phyloP scores from a whole-genome alignment of 2,888 invertebrate genomes.

The Conchocele bisecta region DNA sequence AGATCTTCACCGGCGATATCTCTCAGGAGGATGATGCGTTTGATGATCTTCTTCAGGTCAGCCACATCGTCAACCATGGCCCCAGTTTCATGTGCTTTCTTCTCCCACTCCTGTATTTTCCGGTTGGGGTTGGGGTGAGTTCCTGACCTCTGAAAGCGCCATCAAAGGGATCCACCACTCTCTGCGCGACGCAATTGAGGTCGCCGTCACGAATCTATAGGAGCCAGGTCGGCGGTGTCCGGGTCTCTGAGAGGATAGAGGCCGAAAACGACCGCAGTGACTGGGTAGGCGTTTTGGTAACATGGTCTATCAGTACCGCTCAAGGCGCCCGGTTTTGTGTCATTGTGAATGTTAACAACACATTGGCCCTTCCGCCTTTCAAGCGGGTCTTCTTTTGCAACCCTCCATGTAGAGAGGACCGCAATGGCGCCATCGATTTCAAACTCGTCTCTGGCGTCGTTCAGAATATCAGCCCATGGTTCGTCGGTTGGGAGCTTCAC shows the following conservation, averaged over 20 bases:
- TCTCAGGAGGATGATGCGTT: neutral
- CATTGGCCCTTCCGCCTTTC: no score
- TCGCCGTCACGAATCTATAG: slow-evolving; percentile 14
- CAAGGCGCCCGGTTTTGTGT: no score
- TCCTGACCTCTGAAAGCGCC: slow-evolving; percentile 23
- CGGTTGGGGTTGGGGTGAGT: neutral
- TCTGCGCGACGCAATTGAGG: slow-evolving; percentile 39
- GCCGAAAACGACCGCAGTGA: slow-evolving; percentile 14
- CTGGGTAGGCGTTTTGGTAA: slow-evolving; percentile 15
- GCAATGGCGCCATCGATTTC: no score
- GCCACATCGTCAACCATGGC: slow-evolving; percentile 36
- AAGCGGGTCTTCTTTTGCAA: no score
- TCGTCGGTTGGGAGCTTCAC: no score
- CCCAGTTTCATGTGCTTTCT: slow-evolving; percentile 29
- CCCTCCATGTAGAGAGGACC: no score
- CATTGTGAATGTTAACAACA: no score
- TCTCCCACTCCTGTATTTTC: slow-evolving; percentile 18
- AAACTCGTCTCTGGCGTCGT: no score
- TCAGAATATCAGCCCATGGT: no score
- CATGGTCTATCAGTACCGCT: no score
- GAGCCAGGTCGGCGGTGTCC: slow-evolving; percentile 13
- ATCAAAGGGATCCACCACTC: slow-evolving; percentile 38
- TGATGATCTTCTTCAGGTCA: slow-evolving; percentile 26
- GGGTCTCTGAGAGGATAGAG: neutral
- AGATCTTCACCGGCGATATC: neutral